These are phyloP conservation scores for Dicentrarchus labrax DNA, from an alignment of 2,113 vertebrate genomes.

Conservation along the genomic window DNA sequence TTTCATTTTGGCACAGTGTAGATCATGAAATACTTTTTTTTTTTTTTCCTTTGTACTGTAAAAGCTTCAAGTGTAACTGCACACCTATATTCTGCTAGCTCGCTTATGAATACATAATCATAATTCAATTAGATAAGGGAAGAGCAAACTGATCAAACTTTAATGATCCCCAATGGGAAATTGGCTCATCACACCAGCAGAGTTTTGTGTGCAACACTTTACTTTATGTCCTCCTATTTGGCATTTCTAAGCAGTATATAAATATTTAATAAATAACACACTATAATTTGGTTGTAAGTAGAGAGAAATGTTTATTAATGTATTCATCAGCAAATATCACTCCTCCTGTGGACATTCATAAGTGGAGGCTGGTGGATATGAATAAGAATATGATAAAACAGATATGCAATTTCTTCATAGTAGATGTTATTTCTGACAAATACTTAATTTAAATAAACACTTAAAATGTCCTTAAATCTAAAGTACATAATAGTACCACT, in stretches of 20 bases:
- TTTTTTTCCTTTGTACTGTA: background rate
- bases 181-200: background rate
- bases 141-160: background rate
- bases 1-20: background rate
- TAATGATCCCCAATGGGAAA: background rate
- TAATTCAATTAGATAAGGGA: background rate
- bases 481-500: background rate
- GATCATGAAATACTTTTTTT: background rate
- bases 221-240: background rate
- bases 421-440: background rate
- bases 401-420: no score
- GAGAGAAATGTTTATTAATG: background rate
- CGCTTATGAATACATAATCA: background rate
- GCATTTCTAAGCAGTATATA: background rate
- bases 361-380: background rate
- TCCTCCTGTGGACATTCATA: no score
- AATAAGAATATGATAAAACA: no score
- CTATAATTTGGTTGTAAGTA: background rate
- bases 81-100: no score
- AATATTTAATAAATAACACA: background rate
- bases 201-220: background rate
- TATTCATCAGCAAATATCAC: background rate
- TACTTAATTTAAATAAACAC: background rate
- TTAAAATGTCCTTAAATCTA: background rate
- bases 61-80: background rate